phyloP scores from a whole-genome alignment of 2,888 invertebrate species.

The Steinernema hermaphroditum region DNA sequence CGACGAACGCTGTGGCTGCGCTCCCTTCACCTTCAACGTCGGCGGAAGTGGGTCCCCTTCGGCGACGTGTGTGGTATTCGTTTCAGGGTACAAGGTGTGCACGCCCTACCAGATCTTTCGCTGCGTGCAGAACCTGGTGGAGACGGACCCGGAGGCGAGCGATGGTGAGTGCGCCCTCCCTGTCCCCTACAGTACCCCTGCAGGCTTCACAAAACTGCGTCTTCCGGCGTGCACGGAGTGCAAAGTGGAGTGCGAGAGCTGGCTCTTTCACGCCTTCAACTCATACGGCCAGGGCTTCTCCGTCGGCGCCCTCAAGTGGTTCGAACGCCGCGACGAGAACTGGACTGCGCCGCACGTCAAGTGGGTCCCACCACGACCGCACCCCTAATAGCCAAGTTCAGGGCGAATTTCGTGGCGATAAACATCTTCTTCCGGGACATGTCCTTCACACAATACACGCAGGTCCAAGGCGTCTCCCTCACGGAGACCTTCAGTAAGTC shows the following conservation, averaged over 20 bases:
- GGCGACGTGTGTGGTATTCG: neutral
- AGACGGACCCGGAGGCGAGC: neutral
- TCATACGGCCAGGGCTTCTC: slow-evolving; percentile 57
- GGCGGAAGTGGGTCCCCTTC: slow-evolving; percentile 39
- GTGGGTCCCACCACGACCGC: slow-evolving; percentile 15
- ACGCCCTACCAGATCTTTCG: slow-evolving; percentile 28
- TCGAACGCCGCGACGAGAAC: slow-evolving; percentile 41
- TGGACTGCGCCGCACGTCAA: slow-evolving; percentile 46
- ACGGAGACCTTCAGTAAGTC: slow-evolving; percentile 47
- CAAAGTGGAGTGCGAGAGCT: slow-evolving; percentile 52
- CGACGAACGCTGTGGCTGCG: slow-evolving; percentile 44
- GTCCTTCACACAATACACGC: slow-evolving; percentile 59
- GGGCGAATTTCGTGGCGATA: slow-evolving; percentile 53
- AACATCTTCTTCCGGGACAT: slow-evolving; percentile 62
- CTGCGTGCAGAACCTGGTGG: slow-evolving; percentile 33
- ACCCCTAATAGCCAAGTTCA: slow-evolving; percentile 33
- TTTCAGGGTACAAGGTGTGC: slow-evolving; percentile 41
- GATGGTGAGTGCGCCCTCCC: neutral
- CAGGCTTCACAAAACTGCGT: slow-evolving; percentile 3
- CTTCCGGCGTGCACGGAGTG: slow-evolving; percentile 45
- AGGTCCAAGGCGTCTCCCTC: slow-evolving; percentile 52
- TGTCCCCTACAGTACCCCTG: neutral
- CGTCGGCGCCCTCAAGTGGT: slow-evolving; percentile 49
- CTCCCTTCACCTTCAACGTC: slow-evolving; percentile 50
- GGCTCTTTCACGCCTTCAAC: slow-evolving; percentile 56